Conservation (phyloP, 1,140 invertebrate species). For the Sitophilus oryzae region DNA sequence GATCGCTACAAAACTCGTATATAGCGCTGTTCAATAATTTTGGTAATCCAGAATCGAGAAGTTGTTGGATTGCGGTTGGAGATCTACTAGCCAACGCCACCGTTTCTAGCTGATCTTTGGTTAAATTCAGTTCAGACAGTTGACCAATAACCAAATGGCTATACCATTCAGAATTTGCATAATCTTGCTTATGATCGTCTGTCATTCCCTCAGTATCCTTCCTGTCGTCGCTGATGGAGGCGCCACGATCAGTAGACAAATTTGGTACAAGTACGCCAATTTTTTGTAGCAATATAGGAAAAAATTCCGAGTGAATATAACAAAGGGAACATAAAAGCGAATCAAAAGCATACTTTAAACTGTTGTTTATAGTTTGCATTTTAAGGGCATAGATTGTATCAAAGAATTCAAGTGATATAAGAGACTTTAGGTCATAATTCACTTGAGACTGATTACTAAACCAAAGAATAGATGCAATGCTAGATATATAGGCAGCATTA, state of each 20-base stretch:
- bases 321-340: conserved; percentile 78
- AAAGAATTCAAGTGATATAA: conserved; percentile 64
- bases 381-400: conserved; percentile 74
- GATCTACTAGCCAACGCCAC: conserved; percentile 72
- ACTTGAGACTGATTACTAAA: conserved; percentile 57
- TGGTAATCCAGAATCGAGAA: conserved; percentile 72
- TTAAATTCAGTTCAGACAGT: conserved; percentile 49
- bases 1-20: conserved; percentile 50
- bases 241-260: conserved; percentile 47
- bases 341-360: conserved; percentile 73
- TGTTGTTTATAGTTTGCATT: conserved; percentile 55
- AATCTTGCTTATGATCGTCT: conserved; percentile 62
- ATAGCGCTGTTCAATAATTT: conserved; percentile 56
- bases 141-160: conserved; percentile 44
- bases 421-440: conserved; percentile 56
- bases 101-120: conserved; percentile 63
- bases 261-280: conserved; percentile 62
- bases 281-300: conserved; percentile 64
- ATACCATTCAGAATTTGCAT: conserved; percentile 52
- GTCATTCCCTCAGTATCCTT: conserved; percentile 56
- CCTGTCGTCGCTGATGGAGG: conserved; percentile 56
- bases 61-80: conserved; percentile 61
- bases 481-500: conserved; percentile 57
- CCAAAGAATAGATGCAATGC: conserved; percentile 77
- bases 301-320: conserved; percentile 70